phyloP scores from a whole-genome alignment of 2,888 invertebrate genomes.

The Dioctria rufipes region DNA sequence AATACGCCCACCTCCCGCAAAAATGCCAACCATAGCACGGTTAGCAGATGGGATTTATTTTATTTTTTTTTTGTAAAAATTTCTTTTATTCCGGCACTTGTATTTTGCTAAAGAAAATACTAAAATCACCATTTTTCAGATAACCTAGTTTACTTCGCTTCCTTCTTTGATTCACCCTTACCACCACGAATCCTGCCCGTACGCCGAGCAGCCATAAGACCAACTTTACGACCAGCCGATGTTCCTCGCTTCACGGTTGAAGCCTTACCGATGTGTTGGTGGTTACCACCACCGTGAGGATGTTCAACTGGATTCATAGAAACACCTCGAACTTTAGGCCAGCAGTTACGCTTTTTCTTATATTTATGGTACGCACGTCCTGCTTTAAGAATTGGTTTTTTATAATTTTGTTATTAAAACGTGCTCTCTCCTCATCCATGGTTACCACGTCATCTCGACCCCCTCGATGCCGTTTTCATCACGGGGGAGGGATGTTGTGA shows the following conservation, averaged over 20 bases:
- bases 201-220: conserved; percentile 99
- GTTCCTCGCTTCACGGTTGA: conserved; percentile 99
- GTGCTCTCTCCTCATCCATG: too few relatives aligned
- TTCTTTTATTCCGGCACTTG: too few relatives aligned
- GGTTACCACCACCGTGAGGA: conserved; percentile 99
- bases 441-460: too few relatives aligned
- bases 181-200: conserved; percentile 99
- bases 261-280: conserved; percentile 99
- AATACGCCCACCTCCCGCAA: too few relatives aligned
- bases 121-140: conserved; percentile 53
- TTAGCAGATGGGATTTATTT: too few relatives aligned
- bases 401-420: too few relatives aligned
- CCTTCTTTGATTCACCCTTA: conserved; percentile 90
- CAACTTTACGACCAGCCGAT: conserved; percentile 99
- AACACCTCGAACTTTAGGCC: conserved; percentile 99
- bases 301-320: conserved; percentile 99
- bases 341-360: conserved; percentile 99
- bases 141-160: conserved; percentile 70
- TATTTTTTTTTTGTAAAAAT: too few relatives aligned
- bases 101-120: too few relatives aligned
- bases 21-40: too few relatives aligned
- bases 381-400: conserved; percentile 99
- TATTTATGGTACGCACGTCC: conserved; percentile 99
- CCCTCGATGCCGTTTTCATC: too few relatives aligned
- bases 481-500: too few relatives aligned